phyloP scores from a whole-genome alignment of 2,797 vertebrate genomes.

The Carapus acus region DNA sequence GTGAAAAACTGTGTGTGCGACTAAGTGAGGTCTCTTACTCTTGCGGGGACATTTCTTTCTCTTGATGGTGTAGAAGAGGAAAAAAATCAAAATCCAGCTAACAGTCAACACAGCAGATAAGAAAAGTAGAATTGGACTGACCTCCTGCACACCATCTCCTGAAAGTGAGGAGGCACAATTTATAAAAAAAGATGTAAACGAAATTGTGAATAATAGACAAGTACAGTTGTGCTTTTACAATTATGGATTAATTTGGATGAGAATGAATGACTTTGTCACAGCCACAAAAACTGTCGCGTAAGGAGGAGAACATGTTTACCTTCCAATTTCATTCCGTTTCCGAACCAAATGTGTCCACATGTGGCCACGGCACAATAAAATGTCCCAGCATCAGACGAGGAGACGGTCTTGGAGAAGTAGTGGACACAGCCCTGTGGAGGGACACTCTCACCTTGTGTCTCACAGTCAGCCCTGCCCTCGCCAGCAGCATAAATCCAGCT shows the following conservation, averaged over 20 bases:
- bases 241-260: too few species aligned
- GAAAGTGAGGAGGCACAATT: not conserved
- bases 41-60: not conserved
- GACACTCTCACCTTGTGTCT: not conserved
- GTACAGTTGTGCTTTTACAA: too few species aligned
- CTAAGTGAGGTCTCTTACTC: constrained; percentile 20
- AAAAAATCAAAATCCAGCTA: constrained; percentile 13
- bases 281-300: too few species aligned
- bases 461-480: not conserved
- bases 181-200: not conserved
- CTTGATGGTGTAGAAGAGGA: constrained; percentile 8
- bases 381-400: constrained; percentile 22
- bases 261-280: fast-evolving
- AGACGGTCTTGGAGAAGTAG: constrained; percentile 27
- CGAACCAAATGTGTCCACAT: constrained; percentile 17
- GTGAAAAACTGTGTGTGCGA: too few species aligned
- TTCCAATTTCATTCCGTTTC: not conserved
- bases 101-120: constrained; percentile 19
- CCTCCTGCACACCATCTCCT: not conserved
- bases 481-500: not conserved
- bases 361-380: constrained; percentile 32
- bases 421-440: constrained; percentile 14
- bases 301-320: too few species aligned
- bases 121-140: not conserved
- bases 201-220: not conserved